These are phyloP conservation scores for Trachops cirrhosus DNA, from an alignment of 2,797 vertebrate species.

Conservation along the genomic window DNA sequence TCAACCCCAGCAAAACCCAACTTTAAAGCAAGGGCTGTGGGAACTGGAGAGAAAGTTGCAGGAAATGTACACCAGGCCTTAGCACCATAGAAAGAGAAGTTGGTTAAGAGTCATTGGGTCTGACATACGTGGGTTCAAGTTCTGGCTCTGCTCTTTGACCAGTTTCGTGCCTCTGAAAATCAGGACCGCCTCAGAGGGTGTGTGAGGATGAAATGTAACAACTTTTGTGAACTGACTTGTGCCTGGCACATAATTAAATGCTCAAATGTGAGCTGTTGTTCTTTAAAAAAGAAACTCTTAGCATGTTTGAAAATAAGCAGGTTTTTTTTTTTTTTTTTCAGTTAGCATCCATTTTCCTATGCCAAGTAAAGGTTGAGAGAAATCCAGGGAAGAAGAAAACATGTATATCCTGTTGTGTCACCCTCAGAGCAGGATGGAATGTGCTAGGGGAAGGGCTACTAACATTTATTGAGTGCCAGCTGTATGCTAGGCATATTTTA, in stretches of 20 bases:
- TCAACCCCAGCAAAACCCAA: not conserved
- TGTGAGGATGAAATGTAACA: not conserved
- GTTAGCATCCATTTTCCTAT: not conserved
- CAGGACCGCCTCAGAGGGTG: not conserved
- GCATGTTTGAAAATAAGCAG: conserved; percentile 22
- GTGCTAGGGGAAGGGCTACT: not conserved
- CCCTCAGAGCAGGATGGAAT: not conserved
- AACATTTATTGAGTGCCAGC: not conserved
- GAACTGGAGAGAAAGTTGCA: not conserved
- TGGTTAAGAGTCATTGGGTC: rapidly evolving
- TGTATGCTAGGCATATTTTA: not conserved
- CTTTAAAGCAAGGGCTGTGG: not conserved
- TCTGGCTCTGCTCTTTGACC: rapidly evolving
- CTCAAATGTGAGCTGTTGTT: not conserved
- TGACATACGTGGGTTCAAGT: not conserved
- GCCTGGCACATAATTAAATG: not conserved
- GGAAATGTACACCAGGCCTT: not conserved
- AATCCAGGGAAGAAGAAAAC: not conserved
- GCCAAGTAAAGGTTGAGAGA: not conserved
- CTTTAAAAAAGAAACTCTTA: not conserved
- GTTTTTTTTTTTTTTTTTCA: not conserved
- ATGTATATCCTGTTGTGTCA: not conserved
- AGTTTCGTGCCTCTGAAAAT: not conserved
- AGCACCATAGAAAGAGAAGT: not conserved
- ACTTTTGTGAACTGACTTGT: not conserved